Conservation (phyloP, 1,140 invertebrate genomes). For the Atta cephalotes region DNA sequence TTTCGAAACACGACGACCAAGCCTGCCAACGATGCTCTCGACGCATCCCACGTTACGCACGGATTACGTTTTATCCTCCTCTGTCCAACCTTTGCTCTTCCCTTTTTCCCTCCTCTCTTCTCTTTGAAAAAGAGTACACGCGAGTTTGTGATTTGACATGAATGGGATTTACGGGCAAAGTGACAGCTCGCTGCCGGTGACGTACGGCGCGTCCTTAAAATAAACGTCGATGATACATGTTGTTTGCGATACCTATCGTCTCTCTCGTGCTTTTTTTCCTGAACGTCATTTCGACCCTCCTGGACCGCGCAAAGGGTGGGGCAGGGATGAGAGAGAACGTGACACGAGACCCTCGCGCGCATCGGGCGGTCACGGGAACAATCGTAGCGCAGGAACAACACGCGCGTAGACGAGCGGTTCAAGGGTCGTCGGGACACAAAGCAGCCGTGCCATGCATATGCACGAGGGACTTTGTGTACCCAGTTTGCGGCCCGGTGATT, state of each 20-base stretch:
- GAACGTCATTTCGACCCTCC: background rate
- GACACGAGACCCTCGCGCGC: background rate
- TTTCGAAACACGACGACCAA: slow-evolving; percentile 24
- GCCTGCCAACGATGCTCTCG: slow-evolving; percentile 9
- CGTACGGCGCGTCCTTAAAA: slow-evolving; percentile 46
- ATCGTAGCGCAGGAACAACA: slow-evolving; percentile 52
- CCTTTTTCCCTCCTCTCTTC: too few species aligned
- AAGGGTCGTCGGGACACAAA: slow-evolving; percentile 60
- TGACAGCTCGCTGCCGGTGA: slow-evolving; percentile 39
- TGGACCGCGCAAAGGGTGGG: background rate
- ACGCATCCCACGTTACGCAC: background rate
- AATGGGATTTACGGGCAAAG: slow-evolving; percentile 66
- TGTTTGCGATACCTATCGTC: background rate
- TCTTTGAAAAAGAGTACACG: background rate
- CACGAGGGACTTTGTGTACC: slow-evolving; percentile 72
- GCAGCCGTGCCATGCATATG: slow-evolving; percentile 71
- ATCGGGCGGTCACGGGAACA: slow-evolving; percentile 46
- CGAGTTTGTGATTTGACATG: slow-evolving; percentile 58
- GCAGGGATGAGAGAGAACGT: background rate
- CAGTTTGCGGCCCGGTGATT: slow-evolving; percentile 69
- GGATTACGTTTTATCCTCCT: slow-evolving; percentile 24
- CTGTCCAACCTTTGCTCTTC: background rate
- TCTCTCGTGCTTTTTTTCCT: background rate
- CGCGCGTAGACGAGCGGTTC: slow-evolving; percentile 36
- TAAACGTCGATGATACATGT: slow-evolving; percentile 28